Evolutionary conservation across 2,113 vertebrate species (phyloP).

Genomic region (Salvelinus sp.): DNA sequence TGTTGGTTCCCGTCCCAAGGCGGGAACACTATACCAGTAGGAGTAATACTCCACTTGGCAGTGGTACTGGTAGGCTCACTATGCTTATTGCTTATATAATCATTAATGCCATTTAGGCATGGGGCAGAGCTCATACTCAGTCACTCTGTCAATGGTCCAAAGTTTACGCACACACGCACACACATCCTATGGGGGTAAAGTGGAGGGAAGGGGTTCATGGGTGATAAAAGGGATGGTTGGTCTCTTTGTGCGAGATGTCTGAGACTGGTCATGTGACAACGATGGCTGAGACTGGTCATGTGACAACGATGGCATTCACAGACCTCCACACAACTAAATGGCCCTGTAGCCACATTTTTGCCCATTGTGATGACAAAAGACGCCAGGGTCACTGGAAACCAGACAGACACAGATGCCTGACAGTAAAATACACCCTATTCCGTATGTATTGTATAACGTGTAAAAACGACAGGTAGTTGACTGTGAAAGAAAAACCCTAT

Average conservation of each 20-base stretch:
- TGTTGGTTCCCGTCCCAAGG: too few relatives aligned
- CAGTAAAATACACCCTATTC: not conserved
- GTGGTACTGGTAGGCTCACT: not conserved
- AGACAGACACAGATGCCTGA: not conserved
- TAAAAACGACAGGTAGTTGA: too few relatives aligned
- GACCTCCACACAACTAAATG: not conserved
- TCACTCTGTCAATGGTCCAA: not conserved
- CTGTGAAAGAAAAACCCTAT: too few relatives aligned
- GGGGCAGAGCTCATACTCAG: not conserved
- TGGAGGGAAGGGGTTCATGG: conserved; percentile 10
- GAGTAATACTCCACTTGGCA: not conserved
- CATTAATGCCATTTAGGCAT: not conserved
- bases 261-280: conserved; percentile 30
- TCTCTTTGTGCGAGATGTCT: conserved; percentile 21
- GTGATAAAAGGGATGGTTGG: conserved; percentile 5
- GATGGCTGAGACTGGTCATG: conserved; percentile 25
- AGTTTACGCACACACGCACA: not conserved
- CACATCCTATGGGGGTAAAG: not conserved
- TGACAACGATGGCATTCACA: conserved; percentile 13
- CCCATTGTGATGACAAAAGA: conserved; percentile 20
- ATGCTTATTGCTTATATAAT: not conserved
- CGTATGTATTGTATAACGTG: not conserved
- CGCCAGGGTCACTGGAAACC: not conserved
- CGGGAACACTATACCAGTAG: not conserved
- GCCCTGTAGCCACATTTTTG: conserved; percentile 17